phyloP scores from a whole-genome alignment of 1,140 invertebrate species.

The Caenorhabditis briggsae region DNA sequence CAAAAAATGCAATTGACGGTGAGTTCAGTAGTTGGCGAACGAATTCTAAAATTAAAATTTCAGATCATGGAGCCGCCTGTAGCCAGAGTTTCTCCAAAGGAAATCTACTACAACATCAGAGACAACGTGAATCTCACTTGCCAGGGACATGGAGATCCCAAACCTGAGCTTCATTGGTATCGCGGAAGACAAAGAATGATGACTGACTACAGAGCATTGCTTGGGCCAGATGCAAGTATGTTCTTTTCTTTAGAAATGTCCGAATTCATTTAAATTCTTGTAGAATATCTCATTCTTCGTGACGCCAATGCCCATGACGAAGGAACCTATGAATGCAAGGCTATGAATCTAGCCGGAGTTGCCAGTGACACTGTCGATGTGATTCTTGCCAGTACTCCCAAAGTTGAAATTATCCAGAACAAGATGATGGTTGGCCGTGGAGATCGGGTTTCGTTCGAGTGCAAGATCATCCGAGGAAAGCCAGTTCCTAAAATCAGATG shows the following conservation, averaged over 20 bases:
- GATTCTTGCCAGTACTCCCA: constrained; percentile 77
- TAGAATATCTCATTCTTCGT: constrained; percentile 74
- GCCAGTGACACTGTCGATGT: constrained; percentile 72
- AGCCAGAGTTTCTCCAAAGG: constrained; percentile 68
- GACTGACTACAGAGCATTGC: constrained; percentile 69
- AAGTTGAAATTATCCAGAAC: constrained; percentile 76
- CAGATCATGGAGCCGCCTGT: constrained; percentile 59
- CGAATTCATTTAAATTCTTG: too few relatives aligned
- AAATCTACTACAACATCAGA: constrained; percentile 67
- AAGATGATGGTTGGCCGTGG: constrained; percentile 77
- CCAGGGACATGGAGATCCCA: constrained; percentile 67
- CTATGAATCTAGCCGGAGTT: constrained; percentile 80
- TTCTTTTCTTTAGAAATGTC: too few relatives aligned
- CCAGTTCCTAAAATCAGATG: constrained; percentile 79
- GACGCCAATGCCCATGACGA: constrained; percentile 77
- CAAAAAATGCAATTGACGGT: constrained; percentile 69
- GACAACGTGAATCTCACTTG: constrained; percentile 70
- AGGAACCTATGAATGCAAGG: constrained; percentile 80
- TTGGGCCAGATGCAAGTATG: background rate
- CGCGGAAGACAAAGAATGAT: constrained; percentile 67
- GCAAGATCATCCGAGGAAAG: constrained; percentile 78
- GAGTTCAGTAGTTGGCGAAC: background rate
- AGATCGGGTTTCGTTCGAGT: constrained; percentile 71
- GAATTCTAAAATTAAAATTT: background rate
- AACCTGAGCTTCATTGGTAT: constrained; percentile 73